These are phyloP conservation scores for Dipus sagitta DNA, from an alignment of 2,797 vertebrate species.

Conservation along the genomic window DNA sequence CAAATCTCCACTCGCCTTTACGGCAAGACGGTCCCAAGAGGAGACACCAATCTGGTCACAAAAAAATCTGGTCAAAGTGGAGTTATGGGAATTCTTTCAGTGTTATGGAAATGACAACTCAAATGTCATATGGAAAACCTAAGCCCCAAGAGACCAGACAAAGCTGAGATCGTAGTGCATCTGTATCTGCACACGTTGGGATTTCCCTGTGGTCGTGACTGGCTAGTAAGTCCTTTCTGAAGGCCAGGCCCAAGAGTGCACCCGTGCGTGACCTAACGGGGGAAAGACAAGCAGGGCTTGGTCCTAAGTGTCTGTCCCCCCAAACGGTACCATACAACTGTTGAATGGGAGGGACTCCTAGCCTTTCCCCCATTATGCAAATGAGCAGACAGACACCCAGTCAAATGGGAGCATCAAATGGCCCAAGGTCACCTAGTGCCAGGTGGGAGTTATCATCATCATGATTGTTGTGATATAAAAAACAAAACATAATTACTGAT, in stretches of 20 bases:
- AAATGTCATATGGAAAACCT: not conserved
- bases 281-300: not conserved
- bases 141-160: not conserved
- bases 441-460: not conserved
- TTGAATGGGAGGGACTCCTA: not conserved
- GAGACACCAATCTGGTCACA: not conserved
- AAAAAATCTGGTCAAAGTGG: not conserved
- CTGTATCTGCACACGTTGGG: not conserved
- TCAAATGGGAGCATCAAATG: not conserved
- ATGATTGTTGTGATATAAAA: not conserved
- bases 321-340: not conserved
- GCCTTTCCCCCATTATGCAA: not conserved
- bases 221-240: not conserved
- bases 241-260: not conserved
- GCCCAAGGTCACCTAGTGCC: not conserved
- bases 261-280: not conserved
- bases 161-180: not conserved
- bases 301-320: not conserved
- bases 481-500: not conserved
- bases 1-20: not conserved
- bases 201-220: not conserved
- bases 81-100: not conserved
- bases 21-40: not conserved
- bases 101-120: slow-evolving; percentile 2
- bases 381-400: not conserved